Percentiles rank a stretch among this genome's conserved stretches.
Evolutionary conservation across 2,888 invertebrate genomes (phyloP).

Genomic region (Yponomeuta plumbellus): DNA sequence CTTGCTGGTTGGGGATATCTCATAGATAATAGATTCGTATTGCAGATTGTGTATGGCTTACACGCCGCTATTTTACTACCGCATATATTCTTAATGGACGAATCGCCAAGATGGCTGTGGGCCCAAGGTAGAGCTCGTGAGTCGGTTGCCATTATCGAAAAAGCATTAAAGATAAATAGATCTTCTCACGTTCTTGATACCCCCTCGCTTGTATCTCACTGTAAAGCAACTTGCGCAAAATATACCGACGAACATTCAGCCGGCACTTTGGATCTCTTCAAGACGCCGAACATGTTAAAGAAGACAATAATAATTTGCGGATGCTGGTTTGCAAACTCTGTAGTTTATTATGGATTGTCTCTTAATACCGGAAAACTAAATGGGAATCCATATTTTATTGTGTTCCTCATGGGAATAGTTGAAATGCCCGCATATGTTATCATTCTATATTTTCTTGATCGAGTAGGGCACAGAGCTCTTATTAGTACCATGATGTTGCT

Average conservation of each 20-base stretch:
- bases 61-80: slow-evolving; percentile 84
- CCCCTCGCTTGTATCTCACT: slow-evolving; percentile 79
- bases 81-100: slow-evolving; percentile 91
- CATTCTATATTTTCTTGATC: slow-evolving; percentile 85
- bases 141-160: slow-evolving; percentile 84
- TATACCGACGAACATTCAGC: slow-evolving; percentile 69
- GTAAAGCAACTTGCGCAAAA: slow-evolving; percentile 69
- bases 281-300: slow-evolving; percentile 84
- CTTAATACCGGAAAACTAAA: slow-evolving; percentile 86
- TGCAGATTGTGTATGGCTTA: slow-evolving; percentile 86
- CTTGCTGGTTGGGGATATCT: slow-evolving; percentile 89
- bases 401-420: slow-evolving; percentile 86
- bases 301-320: slow-evolving; percentile 88
- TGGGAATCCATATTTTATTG: slow-evolving; percentile 87
- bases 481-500: slow-evolving; percentile 86
- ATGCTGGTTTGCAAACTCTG: slow-evolving; percentile 91
- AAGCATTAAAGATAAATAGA: slow-evolving; percentile 83
- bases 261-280: slow-evolving; percentile 84
- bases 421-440: slow-evolving; percentile 88
- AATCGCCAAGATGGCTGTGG: slow-evolving; percentile 93
- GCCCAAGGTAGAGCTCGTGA: slow-evolving; percentile 85
- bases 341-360: slow-evolving; percentile 90
- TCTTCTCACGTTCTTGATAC: slow-evolving; percentile 79
- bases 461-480: slow-evolving; percentile 84
- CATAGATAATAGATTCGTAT: slow-evolving; percentile 82